Percentiles rank a stretch among this genome's conserved stretches.
Evolutionary conservation across 2,888 invertebrate species (phyloP).

Genomic region (Torymus tubicola): DNA sequence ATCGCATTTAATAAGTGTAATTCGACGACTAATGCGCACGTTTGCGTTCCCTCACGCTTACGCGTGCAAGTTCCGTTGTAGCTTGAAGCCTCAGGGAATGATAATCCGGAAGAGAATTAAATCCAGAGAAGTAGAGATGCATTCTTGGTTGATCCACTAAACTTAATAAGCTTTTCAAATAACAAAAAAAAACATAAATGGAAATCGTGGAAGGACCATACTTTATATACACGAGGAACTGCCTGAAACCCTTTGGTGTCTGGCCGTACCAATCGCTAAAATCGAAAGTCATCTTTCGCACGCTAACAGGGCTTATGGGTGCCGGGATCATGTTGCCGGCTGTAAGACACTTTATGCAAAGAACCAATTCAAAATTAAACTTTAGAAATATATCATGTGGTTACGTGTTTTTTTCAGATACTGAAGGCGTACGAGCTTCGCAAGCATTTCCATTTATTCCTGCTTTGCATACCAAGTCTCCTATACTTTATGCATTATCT

Average conservation of each 20-base stretch:
- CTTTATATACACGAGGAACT: slow-evolving; percentile 1
- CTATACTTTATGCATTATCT: slow-evolving; percentile 14
- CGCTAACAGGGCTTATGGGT: background rate
- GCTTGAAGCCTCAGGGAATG: no score
- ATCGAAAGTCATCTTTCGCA: background rate
- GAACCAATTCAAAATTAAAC: no score
- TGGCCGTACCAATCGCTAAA: slow-evolving; percentile 15
- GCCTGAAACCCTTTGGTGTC: slow-evolving; percentile 10
- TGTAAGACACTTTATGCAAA: background rate
- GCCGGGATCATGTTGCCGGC: background rate
- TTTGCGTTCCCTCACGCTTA: no score
- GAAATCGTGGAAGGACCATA: slow-evolving; percentile 3
- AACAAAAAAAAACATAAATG: background rate
- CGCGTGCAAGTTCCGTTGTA: no score
- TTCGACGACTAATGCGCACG: no score
- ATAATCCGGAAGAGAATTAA: no score
- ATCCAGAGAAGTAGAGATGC: no score
- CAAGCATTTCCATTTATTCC: background rate
- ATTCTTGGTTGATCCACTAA: no score
- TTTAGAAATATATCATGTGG: no score
- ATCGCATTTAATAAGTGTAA: no score
- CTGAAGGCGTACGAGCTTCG: slow-evolving; percentile 22
- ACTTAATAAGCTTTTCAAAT: no score
- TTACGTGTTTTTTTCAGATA: background rate
- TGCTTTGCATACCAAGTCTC: slow-evolving; percentile 4